Evolutionary conservation across 2,797 vertebrate genomes (phyloP), one percentile per base, ranked within the genome.

Genomic region (Parauchenoglanis punctatus): DNA sequence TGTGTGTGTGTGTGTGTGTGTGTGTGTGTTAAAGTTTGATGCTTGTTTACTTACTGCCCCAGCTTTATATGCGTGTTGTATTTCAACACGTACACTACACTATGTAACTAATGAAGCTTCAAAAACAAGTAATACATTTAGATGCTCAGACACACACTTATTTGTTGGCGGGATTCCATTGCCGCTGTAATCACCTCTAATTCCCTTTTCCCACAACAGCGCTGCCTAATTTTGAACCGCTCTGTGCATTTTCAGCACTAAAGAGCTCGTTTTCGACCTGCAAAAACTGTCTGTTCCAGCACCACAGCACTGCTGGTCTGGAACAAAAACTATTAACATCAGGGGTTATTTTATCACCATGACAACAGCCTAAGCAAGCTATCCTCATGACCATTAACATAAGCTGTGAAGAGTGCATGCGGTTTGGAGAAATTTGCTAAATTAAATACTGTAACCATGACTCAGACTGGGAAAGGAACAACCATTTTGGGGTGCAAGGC

Each of bases 191-290:
- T 67, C 61, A 82, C 7, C 44, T 31, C 44, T 18, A 82, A 82
- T 82, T 49, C 44, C 80, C 40, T 82, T 46, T 49, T 65, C 59
- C 44, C 81, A 82, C 44, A 65, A 63, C 78, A 81, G 78, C 13
- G 6, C 59, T 63, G 40, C 40, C 80, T 76, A 52, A 82, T 82
- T 65, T 28, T 17, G 11, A 63, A 65, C 40, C 15, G 80, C 65
- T 81, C 81, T 67, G 40, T 82, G 81, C 61, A 49, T 49, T 80
- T 80, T 81, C 20, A 81, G 78, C 78, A 44, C 58, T 81, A 61
- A 81, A 83, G 31, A 4, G 61, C 23, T 10, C 2, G 28, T 12
- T 80, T 12, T 59, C 17, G 52, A 75, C 73, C 52, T 78, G 54
- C 17, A 35, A 80, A 77, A 80, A 28, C 11, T 6, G 11, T 81